A percentile compares a stretch with the other conserved stretches of the same genome.
Conservation (phyloP, 2,888 invertebrate genomes). For the Panorpa germanica region DNA sequence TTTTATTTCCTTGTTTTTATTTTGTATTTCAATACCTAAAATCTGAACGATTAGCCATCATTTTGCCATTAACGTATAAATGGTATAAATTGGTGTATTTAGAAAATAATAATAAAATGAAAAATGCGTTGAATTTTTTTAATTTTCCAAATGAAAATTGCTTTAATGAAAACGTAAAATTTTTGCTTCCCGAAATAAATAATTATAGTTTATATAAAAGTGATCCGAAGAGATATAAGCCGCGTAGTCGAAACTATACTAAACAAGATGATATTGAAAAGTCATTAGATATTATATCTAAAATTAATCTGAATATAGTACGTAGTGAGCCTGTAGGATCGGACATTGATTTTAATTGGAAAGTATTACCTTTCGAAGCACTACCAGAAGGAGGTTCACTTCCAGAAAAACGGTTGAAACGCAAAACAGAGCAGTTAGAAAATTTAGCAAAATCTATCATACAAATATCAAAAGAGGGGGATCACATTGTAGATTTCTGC, state of each 20-base stretch:
- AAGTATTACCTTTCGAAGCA: constrained; percentile 46
- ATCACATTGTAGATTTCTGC: constrained; percentile 82
- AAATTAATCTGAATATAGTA: constrained; percentile 25
- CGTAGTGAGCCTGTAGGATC: constrained; percentile 24
- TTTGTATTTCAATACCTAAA: constrained; percentile 34
- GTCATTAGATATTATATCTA: constrained; percentile 25
- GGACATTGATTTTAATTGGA: constrained; percentile 42
- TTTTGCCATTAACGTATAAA: constrained; percentile 38
- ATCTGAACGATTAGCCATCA: constrained; percentile 18
- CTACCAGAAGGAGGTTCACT: constrained; percentile 64
- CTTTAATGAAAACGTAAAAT: constrained; percentile 1
- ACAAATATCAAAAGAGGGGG: constrained; percentile 42
- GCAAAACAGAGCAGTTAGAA: constrained; percentile 76
- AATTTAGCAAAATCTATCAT: constrained; percentile 61
- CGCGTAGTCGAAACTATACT: constrained; percentile 52
- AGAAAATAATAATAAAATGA: constrained; percentile 1
- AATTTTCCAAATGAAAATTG: not conserved
- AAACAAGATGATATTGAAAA: constrained; percentile 56
- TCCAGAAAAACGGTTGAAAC: constrained; percentile 47
- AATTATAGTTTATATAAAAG: constrained; percentile 48
- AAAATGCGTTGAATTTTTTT: not conserved
- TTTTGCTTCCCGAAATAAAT: constrained; percentile 3
- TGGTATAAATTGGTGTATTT: constrained; percentile 31
- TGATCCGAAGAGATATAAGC: constrained; percentile 57
- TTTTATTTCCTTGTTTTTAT: constrained; percentile 52